Evolutionary conservation across 30 jellyfish, hydroid and myxozoan genomes (phyloP), one percentile per base, ranked within the genome.

Genomic region (Pseudorhiza aurosa): DNA sequence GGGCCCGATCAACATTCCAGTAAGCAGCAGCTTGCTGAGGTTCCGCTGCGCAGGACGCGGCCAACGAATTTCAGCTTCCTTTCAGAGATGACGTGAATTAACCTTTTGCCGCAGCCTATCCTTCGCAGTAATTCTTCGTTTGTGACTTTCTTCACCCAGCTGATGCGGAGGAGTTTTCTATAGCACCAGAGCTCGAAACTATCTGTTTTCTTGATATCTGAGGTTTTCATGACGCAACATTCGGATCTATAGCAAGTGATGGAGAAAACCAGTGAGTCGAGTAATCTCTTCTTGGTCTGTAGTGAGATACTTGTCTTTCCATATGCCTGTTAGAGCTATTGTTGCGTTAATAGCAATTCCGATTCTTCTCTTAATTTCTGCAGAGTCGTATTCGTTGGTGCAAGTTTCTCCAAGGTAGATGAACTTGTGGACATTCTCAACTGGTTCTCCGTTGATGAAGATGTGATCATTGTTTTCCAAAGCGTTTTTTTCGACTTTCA

Each of bases 241-340:
- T 68, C 82, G 43, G 82, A 36, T 3, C 82, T 45, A 25, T 68
- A 68, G 39, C 67, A 35, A 6, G 82, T 65, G 25, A 68, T 68
- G 39, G 82, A 27, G 65, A 68, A 68, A 39, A 36, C 42, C 24
- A 68, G 65, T 12, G 65, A 43, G 63, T 27, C 35, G 1, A 64
- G 28, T 64, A 64, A 30, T 8, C 78, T 22, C 56, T 6, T 22
- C 27, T 29, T 9, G 5, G 56, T 30, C 63, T 27, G 30, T 30
- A 64, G 18, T 10, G 27, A 28, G 35, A 64, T 35, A 25, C 63
- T 64, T 26, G 58, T 32, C 78, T 64, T 64, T 64, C 78, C 78
- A 64, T 15, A 64, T 64, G 6, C 35, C 35, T 7, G 5, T 64
- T 1, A 64, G 63, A 19, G 78, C 78, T 28, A 64, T 27, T 27